A percentile compares a stretch with the other conserved stretches of the same genome.
phyloP scores from a whole-genome alignment of 2,888 invertebrate genomes.

The Mythimna albipuncta region DNA sequence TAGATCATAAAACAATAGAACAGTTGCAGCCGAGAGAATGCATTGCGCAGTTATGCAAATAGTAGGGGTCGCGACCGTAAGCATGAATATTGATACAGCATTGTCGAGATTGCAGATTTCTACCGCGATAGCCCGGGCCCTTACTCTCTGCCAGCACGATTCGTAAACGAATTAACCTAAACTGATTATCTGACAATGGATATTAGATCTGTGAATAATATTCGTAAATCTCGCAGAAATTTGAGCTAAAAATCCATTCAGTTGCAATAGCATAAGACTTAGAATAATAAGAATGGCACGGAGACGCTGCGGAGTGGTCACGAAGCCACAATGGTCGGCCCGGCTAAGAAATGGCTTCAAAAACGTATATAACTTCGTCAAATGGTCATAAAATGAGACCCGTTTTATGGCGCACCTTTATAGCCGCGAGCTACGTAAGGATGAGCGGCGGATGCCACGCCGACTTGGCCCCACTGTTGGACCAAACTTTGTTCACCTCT shows the following conservation, averaged over 20 bases:
- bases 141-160: conserved; percentile 86
- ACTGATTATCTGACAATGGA: conserved; percentile 79
- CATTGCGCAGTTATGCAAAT: conserved; percentile 90
- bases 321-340: conserved; percentile 83
- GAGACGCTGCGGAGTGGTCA: conserved; percentile 78
- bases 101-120: conserved; percentile 88
- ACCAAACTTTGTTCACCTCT: conserved; percentile 66
- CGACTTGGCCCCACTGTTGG: conserved; percentile 69
- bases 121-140: conserved; percentile 81
- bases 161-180: conserved; percentile 82
- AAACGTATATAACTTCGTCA: conserved; percentile 89
- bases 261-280: conserved; percentile 73
- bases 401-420: conserved; percentile 89
- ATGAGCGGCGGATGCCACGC: conserved; percentile 81
- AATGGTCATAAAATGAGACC: conserved; percentile 89
- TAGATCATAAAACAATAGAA: conserved; percentile 90
- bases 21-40: conserved; percentile 88
- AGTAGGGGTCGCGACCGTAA: conserved; percentile 88
- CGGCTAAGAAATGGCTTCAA: conserved; percentile 86
- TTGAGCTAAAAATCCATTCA: conserved; percentile 71
- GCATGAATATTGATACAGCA: conserved; percentile 90
- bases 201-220: conserved; percentile 74
- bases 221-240: conserved; percentile 64
- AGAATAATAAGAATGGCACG: conserved; percentile 79
- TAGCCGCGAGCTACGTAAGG: conserved; percentile 85